phyloP scores from a whole-genome alignment of 2,113 vertebrate genomes.

The Halcyon senegalensis region DNA sequence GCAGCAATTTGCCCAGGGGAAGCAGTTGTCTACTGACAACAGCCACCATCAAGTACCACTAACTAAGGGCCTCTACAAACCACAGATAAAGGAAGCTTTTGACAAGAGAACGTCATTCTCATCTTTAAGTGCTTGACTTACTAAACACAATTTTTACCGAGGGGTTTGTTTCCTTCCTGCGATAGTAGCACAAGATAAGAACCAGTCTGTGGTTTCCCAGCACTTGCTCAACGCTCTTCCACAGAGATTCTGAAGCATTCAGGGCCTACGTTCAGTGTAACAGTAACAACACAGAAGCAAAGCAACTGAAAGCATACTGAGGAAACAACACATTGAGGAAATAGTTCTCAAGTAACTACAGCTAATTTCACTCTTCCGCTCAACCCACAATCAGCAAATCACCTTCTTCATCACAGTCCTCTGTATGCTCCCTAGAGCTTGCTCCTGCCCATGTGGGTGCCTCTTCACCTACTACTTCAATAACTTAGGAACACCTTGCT shows the following conservation, averaged over 20 bases:
- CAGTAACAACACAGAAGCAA: background rate
- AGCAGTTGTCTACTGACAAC: background rate
- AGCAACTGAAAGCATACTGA: background rate
- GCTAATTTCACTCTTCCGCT: background rate
- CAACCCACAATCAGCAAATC: background rate
- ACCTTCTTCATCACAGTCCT: background rate
- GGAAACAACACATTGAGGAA: background rate
- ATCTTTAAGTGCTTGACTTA: background rate
- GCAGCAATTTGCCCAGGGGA: background rate
- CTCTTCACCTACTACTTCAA: background rate
- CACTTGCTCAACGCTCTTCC: background rate
- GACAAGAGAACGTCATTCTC: background rate
- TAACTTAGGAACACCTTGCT: background rate
- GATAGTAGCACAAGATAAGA: background rate
- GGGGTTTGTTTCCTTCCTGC: constrained; percentile 28
- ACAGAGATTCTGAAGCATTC: background rate
- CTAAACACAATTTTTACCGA: background rate
- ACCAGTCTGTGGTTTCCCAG: constrained; percentile 1
- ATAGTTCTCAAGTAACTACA: background rate
- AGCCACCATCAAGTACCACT: background rate
- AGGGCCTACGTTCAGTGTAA: background rate
- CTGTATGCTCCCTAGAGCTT: background rate
- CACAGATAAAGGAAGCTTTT: background rate
- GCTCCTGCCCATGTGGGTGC: background rate
- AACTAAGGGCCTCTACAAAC: background rate